Base-by-base conservation (phyloP, 1,140 invertebrate genomes). In the Drosophila novamexicana region DNA sequence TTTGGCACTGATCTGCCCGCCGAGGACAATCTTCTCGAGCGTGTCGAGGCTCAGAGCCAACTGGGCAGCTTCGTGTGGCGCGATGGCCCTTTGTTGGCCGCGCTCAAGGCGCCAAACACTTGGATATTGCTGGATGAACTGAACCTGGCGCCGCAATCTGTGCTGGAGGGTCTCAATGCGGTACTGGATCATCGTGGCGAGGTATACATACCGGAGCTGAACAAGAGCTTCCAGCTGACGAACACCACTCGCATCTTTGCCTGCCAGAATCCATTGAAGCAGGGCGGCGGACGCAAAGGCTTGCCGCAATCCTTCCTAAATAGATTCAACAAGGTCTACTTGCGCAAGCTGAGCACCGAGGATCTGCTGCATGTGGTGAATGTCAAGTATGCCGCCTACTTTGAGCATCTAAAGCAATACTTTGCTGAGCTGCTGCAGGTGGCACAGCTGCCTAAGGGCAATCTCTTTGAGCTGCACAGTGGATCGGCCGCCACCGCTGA, bases 111-210 rank as follows among this genome's bases (percentile, higher is more conserved):
- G 53, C 97, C 98, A 2, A 94, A 98, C 81, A 91, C 91, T 12
- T 99, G 99, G 99, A 97, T 99, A 80, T 93, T 99, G 12, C 93
- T 99, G n/a, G 99, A 99, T 93, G 99, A 99, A 94, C 93, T 99
- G 58, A 99, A 99, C 94, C 93, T 99, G 65, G 99, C 99, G 0
- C 99, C 98, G 0, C 99, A 99, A 93, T 98, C 98, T 0, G 98
- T 99, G 6, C 93, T 99, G 0, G 99, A 99, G 94, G 98, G 98
- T 36, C 93, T 99, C 2, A 99, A 99, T 93, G 98, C 99, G 2
- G 99, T 98, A 92, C 94, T 99, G 12, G 99, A 99, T 94, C 99
- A 99, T 92, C 94, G 99, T 83, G 97, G 97, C 3, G 98, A 99
- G 93, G 95, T 99, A 12, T 99, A 95, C 90, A 97, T 99, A 61